Evolutionary conservation across 2,888 invertebrate species (phyloP).

Genomic region (Pyrochroa serraticornis): DNA sequence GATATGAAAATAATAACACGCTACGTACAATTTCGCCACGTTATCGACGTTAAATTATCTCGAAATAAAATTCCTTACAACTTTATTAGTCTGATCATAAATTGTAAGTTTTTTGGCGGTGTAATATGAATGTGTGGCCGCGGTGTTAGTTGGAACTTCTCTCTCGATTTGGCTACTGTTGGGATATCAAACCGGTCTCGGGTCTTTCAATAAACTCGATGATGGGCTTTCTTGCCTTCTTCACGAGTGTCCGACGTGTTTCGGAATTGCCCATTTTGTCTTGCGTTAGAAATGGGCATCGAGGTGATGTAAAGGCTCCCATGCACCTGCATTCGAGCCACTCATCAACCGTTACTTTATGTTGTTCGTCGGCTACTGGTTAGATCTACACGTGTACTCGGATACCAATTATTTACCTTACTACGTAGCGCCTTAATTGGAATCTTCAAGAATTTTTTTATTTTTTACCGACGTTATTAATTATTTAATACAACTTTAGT

Average conservation of each 20-base stretch:
- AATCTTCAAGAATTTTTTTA: conserved; percentile 10
- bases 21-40: conserved; percentile 14
- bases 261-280: conserved; percentile 20
- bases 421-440: conserved; percentile 20
- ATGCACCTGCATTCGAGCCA: conserved; percentile 29
- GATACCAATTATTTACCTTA: conserved; percentile 28
- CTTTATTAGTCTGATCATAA: conserved; percentile 25
- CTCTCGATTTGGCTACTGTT: conserved; percentile 21
- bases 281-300: conserved; percentile 18
- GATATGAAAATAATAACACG: conserved; percentile 20
- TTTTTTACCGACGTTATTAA: no score
- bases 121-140: conserved; percentile 14
- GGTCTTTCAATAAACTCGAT: conserved; percentile 16
- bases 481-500: no score
- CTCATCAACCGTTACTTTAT: conserved; percentile 30
- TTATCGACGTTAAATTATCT: conserved; percentile 21
- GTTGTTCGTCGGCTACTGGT: conserved; percentile 28
- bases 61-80: conserved; percentile 24
- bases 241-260: conserved; percentile 14
- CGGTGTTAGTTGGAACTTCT: neutral
- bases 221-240: conserved; percentile 1
- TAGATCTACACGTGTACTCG: conserved; percentile 30
- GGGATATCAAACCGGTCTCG: conserved; percentile 24
- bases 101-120: conserved; percentile 18
- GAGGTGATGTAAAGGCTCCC: conserved; percentile 24